Base-by-base conservation (phyloP, 2,888 invertebrate genomes). In the Empis livida region DNA sequence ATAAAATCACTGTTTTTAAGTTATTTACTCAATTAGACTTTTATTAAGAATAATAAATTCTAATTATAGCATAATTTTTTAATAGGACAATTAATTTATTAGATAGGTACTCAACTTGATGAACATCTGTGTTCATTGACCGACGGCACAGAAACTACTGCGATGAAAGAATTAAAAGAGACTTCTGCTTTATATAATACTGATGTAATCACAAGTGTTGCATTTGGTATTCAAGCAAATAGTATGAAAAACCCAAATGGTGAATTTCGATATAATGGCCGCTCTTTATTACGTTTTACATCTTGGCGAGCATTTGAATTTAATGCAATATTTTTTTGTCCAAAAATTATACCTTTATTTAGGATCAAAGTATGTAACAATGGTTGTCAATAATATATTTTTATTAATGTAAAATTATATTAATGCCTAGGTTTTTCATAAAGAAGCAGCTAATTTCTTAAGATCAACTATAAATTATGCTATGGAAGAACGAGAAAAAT, bases 401-500 rank as follows among this genome's bases (percentile, higher is more conserved):
- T n/a, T n/a, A n/a, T n/a, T n/a, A n/a, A n/a, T n/a, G n/a, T n/a
- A n/a, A n/a, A n/a, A n/a, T n/a, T n/a, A n/a, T n/a, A n/a, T n/a
- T n/a, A n/a, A n/a, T n/a, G 47, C 57, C 1, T 65, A 61, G 42
- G 27, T 68, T 38, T 38, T 38, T 15, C 9, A 38, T 38, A 14
- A 14, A 11, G 8, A 14, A 38, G 15, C 9, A 5, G 14, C 20
- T 20, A 5, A 20, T 20, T 69, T 69, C 42, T 44, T 60, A 0
- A 23, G 51, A 6, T 57, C 64, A 10, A 59, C 59, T 20, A 50
- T 75, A 4, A 61, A 59, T 49, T 60, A 67, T 3, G 68, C 70
- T 0, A 68, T 75, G 41, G 45, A 57, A 0, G 61, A 69, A 11
- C 61, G 76, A 3, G 64, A 68, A 45, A 56, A 62, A 13, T 63